Percentiles rank a stretch among this genome's conserved stretches.
phyloP scores from a whole-genome alignment of 2,888 invertebrate genomes.

The Apamea epomidion region DNA sequence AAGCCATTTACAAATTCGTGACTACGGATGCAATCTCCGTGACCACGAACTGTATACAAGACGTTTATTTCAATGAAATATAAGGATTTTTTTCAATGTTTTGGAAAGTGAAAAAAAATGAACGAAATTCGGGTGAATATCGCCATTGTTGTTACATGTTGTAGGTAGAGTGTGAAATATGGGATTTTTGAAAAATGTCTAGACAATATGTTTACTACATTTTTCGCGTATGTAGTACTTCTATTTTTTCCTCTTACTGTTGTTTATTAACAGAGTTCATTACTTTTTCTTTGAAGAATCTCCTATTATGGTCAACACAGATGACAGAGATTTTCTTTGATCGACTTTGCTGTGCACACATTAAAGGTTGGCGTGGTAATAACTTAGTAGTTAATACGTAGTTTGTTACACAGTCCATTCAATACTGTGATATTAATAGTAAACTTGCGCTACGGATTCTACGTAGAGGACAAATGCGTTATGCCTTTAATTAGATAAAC shows the following conservation, averaged over 20 bases:
- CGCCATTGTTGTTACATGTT: conserved; percentile 19
- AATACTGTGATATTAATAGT: no score
- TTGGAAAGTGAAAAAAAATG: conserved; percentile 16
- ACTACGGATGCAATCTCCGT: conserved; percentile 35
- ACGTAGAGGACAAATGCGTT: not conserved
- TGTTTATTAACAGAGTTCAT: not conserved
- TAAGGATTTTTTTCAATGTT: not conserved
- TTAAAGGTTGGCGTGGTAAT: not conserved
- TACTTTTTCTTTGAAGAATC: not conserved
- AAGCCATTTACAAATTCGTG: conserved; percentile 38
- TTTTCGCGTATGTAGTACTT: not conserved
- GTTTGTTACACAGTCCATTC: no score
- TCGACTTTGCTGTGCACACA: not conserved
- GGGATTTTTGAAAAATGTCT: conserved; percentile 18
- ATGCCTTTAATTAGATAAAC: not conserved
- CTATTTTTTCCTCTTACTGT: not conserved
- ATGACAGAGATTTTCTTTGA: not conserved
- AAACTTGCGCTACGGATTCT: no score
- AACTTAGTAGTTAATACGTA: no score
- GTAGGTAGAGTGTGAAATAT: conserved; percentile 2
- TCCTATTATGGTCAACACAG: no score
- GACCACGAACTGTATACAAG: conserved; percentile 34
- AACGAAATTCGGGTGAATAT: not conserved
- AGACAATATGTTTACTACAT: not conserved
- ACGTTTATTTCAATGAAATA: conserved; percentile 35